Evolutionary conservation across 2,113 vertebrate genomes (phyloP).

Genomic region (Coracopsis vasa): DNA sequence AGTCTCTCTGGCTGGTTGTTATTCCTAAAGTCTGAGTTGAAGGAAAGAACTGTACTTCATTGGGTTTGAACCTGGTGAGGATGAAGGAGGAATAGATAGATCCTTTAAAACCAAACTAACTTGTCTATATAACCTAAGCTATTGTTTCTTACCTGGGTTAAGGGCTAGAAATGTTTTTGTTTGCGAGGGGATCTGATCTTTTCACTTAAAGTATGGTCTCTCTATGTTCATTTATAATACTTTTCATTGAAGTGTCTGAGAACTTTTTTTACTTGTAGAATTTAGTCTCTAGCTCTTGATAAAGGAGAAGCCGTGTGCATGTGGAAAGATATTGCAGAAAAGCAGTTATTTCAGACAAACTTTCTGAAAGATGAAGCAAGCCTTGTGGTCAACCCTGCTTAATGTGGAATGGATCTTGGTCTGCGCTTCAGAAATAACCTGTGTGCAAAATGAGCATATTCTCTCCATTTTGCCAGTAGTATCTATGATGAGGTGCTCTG

Average conservation of each 20-base stretch:
- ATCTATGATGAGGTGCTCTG: not conserved
- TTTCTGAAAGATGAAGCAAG: not conserved
- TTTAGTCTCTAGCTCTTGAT: not conserved
- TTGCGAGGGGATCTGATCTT: not conserved
- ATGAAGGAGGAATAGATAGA: not conserved
- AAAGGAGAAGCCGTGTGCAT: not conserved
- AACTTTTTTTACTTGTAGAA: not conserved
- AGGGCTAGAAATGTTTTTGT: not conserved
- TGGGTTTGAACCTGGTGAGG: not conserved
- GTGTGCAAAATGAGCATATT: not conserved
- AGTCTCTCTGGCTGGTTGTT: not conserved
- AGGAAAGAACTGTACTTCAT: not conserved
- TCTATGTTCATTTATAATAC: not conserved
- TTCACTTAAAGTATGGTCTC: not conserved
- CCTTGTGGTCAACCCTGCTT: not conserved
- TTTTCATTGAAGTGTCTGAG: not conserved
- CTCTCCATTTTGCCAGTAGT: not conserved
- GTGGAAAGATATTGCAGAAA: not conserved
- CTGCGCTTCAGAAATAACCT: not conserved
- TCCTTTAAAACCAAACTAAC: not conserved
- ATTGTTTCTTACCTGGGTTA: not conserved
- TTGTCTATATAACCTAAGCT: not conserved
- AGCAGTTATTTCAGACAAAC: not conserved
- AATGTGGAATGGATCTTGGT: not conserved
- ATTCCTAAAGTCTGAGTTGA: not conserved